phyloP scores from a whole-genome alignment of 1,140 invertebrate species.

The Xylocopa sonorina region DNA sequence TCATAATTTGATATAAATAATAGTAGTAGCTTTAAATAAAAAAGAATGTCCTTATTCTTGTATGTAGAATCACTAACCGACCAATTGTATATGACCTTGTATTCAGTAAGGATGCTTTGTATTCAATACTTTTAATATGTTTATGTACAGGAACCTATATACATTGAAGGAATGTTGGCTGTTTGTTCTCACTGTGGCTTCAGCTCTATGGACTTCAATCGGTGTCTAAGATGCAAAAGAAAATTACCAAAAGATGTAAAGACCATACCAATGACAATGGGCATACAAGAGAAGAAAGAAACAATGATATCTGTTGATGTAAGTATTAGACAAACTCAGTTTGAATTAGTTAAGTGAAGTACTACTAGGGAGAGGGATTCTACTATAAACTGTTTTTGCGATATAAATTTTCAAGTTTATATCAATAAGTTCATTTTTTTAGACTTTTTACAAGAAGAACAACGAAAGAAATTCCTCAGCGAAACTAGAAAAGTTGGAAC shows the following conservation, averaged over 20 bases:
- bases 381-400: background rate
- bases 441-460: conserved; percentile 75
- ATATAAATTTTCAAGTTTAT: conserved; percentile 10
- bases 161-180: conserved; percentile 86
- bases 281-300: conserved; percentile 70
- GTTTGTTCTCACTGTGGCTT: conserved; percentile 88
- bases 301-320: conserved; percentile 71
- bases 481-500: conserved; percentile 66
- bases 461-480: conserved; percentile 55
- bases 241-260: conserved; percentile 83
- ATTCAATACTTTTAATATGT: conserved; percentile 7
- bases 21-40: too few species aligned
- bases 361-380: too few species aligned
- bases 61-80: too few species aligned
- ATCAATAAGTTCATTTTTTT: conserved; percentile 52
- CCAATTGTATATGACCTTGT: background rate
- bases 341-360: too few species aligned
- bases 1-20: too few species aligned
- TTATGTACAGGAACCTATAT: conserved; percentile 81
- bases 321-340: too few species aligned
- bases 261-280: conserved; percentile 71
- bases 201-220: conserved; percentile 87
- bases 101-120: background rate
- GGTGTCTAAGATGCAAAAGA: conserved; percentile 85
- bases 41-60: too few species aligned